These are phyloP conservation scores for Sebastiscus tertius DNA, from an alignment of 2,797 vertebrate species.

Conservation along the genomic window DNA sequence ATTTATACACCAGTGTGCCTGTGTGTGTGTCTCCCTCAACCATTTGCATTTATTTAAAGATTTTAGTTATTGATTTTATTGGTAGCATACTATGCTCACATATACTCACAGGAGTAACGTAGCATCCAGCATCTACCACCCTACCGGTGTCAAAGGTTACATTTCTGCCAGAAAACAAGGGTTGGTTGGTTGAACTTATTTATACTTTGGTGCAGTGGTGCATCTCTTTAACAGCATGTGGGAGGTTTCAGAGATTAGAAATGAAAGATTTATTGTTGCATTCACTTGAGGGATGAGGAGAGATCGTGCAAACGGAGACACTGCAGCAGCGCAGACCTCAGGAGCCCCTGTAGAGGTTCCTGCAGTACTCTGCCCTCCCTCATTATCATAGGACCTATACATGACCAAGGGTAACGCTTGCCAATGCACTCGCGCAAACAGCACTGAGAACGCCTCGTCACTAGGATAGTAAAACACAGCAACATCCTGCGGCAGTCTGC, in stretches of 20 bases:
- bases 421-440: not conserved
- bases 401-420: not conserved
- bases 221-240: not conserved
- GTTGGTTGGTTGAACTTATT: not conserved
- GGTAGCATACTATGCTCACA: not conserved
- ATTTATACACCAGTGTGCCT: not conserved
- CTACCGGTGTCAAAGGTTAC: not conserved
- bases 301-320: not conserved
- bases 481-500: constrained; percentile 23
- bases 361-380: not conserved
- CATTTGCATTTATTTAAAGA: constrained; percentile 38
- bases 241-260: not conserved
- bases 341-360: not conserved
- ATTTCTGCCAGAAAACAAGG: not conserved
- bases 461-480: not conserved
- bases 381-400: constrained; percentile 16
- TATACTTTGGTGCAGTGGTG: not conserved
- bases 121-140: not conserved
- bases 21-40: not conserved
- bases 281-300: not conserved
- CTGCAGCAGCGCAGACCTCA: not conserved
- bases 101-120: not conserved
- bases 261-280: not conserved
- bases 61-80: constrained; percentile 16
- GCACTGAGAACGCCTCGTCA: not conserved